Conservation (phyloP, 1,140 invertebrate species). For the Euglossa dilemma region DNA sequence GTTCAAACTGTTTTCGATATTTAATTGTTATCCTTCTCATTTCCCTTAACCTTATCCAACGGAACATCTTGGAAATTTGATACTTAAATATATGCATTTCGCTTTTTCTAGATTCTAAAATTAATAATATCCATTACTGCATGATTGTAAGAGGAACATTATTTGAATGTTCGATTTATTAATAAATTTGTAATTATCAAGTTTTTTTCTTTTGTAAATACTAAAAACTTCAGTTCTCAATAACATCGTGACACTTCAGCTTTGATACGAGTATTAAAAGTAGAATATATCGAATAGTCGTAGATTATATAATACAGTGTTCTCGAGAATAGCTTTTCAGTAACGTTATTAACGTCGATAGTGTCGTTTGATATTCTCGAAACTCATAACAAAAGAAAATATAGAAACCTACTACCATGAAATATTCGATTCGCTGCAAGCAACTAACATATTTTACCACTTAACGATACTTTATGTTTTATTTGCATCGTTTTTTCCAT, state of each 20-base stretch:
- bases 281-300: conserved; percentile 19
- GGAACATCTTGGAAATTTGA: conserved; percentile 50
- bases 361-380: neutral
- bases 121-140: conserved; percentile 61
- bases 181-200: conserved; percentile 41
- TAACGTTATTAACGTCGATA: neutral
- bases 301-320: neutral
- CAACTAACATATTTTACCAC: neutral
- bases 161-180: conserved; percentile 44
- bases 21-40: conserved; percentile 32
- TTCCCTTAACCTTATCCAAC: conserved; percentile 30
- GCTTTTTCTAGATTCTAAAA: conserved; percentile 55
- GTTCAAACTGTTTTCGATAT: conserved; percentile 36
- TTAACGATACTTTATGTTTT: conserved; percentile 21
- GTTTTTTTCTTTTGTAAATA: conserved; percentile 45
- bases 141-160: conserved; percentile 60
- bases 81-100: conserved; percentile 57
- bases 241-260: conserved; percentile 19
- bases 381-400: neutral
- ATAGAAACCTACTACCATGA: neutral
- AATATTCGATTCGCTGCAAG: conserved; percentile 23
- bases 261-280: conserved; percentile 1
- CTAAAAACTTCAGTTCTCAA: conserved; percentile 25
- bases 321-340: neutral
- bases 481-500: neutral